These are phyloP conservation scores for Micrasema longulum DNA, from an alignment of 1,140 invertebrate species.

Conservation along the genomic window DNA sequence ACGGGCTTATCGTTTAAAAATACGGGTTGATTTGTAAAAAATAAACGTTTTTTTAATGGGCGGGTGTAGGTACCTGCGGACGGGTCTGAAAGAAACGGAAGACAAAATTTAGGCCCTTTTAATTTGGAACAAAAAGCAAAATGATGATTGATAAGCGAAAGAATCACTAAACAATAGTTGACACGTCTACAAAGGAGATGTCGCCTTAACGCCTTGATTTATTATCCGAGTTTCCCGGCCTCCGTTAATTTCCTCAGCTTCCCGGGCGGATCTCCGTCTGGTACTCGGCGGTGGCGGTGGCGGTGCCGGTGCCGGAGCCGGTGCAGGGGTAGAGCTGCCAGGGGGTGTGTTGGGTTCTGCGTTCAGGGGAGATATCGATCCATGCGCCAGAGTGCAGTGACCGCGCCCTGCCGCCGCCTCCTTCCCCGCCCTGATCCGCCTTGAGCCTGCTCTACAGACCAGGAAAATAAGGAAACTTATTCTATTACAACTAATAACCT, in stretches of 20 bases:
- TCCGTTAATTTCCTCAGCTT: slow-evolving; percentile 32
- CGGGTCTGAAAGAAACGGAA: not conserved
- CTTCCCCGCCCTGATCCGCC: not conserved
- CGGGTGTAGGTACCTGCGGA: too few relatives aligned
- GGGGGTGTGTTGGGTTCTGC: not conserved
- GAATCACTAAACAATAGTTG: slow-evolving; percentile 28
- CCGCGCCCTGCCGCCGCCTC: slow-evolving; percentile 6
- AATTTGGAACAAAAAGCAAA: not conserved
- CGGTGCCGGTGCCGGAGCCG: too few relatives aligned
- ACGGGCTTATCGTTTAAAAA: too few relatives aligned
- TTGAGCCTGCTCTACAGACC: too few relatives aligned
- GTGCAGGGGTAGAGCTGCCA: too few relatives aligned
- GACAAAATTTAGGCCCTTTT: not conserved
- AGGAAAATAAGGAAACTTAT: too few relatives aligned
- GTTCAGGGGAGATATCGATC: slow-evolving; percentile 27
- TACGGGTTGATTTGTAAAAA: too few relatives aligned
- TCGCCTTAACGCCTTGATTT: slow-evolving; percentile 29
- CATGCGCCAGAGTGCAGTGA: slow-evolving; percentile 49
- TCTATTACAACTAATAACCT: too few relatives aligned
- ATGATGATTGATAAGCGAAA: slow-evolving; percentile 24
- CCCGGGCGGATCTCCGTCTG: too few relatives aligned
- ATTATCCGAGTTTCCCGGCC: slow-evolving; percentile 16
- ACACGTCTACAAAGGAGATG: slow-evolving; percentile 21
- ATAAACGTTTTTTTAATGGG: too few relatives aligned
- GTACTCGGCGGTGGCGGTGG: too few relatives aligned